These are phyloP conservation scores for Tetrapedia diversipes DNA, from an alignment of 2,888 invertebrate genomes.

Conservation along the genomic window DNA sequence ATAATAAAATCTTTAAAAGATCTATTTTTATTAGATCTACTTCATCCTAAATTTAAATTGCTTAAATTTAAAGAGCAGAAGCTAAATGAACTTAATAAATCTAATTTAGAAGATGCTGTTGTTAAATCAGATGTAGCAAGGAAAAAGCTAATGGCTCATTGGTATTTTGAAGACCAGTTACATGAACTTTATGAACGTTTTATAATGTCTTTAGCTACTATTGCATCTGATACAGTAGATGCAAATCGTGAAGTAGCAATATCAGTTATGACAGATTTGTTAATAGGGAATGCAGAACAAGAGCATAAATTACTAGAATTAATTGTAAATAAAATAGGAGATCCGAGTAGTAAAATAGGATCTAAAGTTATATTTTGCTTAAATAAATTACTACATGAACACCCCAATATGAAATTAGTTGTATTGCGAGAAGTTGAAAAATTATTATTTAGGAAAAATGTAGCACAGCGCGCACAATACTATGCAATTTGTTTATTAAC, in stretches of 20 bases:
- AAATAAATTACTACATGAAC: conserved; percentile 90
- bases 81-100: conserved; percentile 85
- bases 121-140: conserved; percentile 78
- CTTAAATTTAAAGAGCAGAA: conserved; percentile 88
- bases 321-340: conserved; percentile 97
- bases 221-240: conserved; percentile 91
- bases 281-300: conserved; percentile 92
- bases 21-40: conserved; percentile 88
- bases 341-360: conserved; percentile 94
- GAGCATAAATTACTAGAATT: conserved; percentile 92
- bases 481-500: conserved; percentile 96
- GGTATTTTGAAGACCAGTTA: conserved; percentile 95
- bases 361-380: conserved; percentile 94
- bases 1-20: conserved; percentile 91
- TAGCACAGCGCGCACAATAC: conserved; percentile 93
- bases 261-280: conserved; percentile 88
- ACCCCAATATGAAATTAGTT: conserved; percentile 96
- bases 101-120: conserved; percentile 83
- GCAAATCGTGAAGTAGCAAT: conserved; percentile 92
- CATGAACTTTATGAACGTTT: conserved; percentile 91
- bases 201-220: conserved; percentile 88
- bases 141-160: conserved; percentile 88
- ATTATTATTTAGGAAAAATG: conserved; percentile 94
- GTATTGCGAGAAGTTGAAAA: conserved; percentile 95
- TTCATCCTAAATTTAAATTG: conserved; percentile 87